Percentiles rank a stretch among this genome's conserved stretches.
Evolutionary conservation across 2,113 vertebrate genomes (phyloP).

Genomic region (Gorsachius goisagi): DNA sequence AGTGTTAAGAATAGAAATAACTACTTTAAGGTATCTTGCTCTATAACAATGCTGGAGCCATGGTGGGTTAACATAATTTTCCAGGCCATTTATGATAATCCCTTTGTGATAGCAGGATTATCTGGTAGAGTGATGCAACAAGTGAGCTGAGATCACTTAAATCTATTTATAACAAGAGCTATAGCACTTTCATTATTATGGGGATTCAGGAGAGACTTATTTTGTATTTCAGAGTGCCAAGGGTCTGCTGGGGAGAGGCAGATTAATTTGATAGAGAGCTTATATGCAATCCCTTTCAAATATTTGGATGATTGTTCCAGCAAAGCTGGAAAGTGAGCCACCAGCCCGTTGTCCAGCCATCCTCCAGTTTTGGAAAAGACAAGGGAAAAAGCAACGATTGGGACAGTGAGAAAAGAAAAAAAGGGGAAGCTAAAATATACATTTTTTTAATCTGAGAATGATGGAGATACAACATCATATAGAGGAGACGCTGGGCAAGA

Average conservation of each 20-base stretch:
- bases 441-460: neutral
- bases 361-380: neutral
- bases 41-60: neutral
- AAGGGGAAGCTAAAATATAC: rapidly evolving
- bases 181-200: constrained; percentile 1
- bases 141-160: neutral
- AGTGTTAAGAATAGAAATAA: neutral
- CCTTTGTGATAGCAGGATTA: neutral
- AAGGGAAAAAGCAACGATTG: neutral
- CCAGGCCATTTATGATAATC: neutral
- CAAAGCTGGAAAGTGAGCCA: neutral
- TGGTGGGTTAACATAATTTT: constrained; percentile 17
- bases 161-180: constrained; percentile 29
- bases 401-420: neutral
- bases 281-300: neutral
- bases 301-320: neutral
- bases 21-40: neutral
- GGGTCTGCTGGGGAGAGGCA: neutral
- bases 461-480: neutral
- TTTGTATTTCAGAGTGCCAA: constrained; percentile 4
- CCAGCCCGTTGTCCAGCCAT: neutral
- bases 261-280: constrained; percentile 24
- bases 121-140: neutral
- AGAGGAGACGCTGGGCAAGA: neutral
- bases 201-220: constrained; percentile 4